Evolutionary conservation across 2,113 vertebrate genomes (phyloP), one percentile per base, ranked within the genome.

Genomic region (Pterocles burchelli): DNA sequence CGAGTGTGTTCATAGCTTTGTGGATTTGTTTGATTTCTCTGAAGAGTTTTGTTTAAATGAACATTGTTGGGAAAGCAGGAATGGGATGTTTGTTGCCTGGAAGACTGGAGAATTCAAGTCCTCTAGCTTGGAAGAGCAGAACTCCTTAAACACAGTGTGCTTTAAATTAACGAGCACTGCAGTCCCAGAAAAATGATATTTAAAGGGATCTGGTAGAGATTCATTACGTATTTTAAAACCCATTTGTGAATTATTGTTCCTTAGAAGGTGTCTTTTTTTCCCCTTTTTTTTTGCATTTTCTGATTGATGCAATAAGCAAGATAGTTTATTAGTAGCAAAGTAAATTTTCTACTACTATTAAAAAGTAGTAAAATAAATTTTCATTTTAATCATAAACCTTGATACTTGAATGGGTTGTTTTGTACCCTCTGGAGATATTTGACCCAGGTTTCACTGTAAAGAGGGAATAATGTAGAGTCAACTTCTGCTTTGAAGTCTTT

Each of bases 221-320:
- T 62, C 19, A 46, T 54, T 7, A 5, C 1, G 0, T 66, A 3
- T 48, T 63, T 67, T 17, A 52, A 66, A 63, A 28, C 31, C 55
- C 8, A 0, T 25, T 63, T 0, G 0, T 17, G 65, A 43, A 8
- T 2, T 3, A 2, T 19, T 82, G 33, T 26, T 41, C n/a, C 16
- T 54, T 4, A 0, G 9, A 70, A 86, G 41, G 34, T 75, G 46
- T 2, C 67, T 85, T 71, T 36, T 49, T 43, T 13, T 1, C 14
- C 12, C 4, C 7, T 22, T 51, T 55, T 33, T 72, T 65, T 90
- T 96, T 85, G 70, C 59, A 9, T 97, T 92, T 97, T 70, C 63
- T 75, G 71, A 73, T 72, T 54, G 78, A 34, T 92, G 21, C 83
- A 61, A 7, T 70, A 52, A 95, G 92, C 85, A 71, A 71, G 57